Conservation (phyloP, 1,140 invertebrate species). For the Stratiolaelaps scimitus region DNA sequence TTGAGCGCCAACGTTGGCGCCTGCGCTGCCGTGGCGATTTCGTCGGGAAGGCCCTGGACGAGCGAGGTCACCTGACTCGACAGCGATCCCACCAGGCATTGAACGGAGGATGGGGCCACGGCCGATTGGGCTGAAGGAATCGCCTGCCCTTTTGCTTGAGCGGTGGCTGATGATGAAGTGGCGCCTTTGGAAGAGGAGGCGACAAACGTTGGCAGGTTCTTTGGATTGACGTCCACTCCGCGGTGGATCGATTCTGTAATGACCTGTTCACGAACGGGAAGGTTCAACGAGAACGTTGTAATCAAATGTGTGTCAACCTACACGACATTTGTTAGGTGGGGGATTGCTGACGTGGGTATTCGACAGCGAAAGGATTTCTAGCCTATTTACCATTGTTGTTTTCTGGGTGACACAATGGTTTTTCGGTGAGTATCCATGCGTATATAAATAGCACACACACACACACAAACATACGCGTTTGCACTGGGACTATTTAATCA, state of each 20-base stretch:
- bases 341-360: no score
- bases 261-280: constrained; percentile 12
- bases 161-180: background rate
- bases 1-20: background rate
- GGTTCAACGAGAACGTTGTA: no score
- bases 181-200: background rate
- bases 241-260: constrained; percentile 14
- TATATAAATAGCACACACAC: no score
- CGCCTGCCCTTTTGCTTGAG: no score
- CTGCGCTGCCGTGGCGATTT: background rate
- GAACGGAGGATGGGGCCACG: background rate
- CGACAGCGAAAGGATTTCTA: no score
- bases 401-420: no score
- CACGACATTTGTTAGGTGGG: no score
- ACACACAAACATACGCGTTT: no score
- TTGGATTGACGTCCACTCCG: constrained; percentile 3
- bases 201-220: constrained; percentile 7
- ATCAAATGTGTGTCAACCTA: no score
- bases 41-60: background rate
- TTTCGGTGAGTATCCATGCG: no score
- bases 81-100: background rate
- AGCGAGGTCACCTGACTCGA: background rate
- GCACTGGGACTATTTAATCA: no score
- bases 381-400: no score
- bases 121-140: background rate